Percentiles rank a stretch among this genome's conserved stretches.
Evolutionary conservation across 2,888 invertebrate genomes (phyloP).

Genomic region (Sepiola atlantica): DNA sequence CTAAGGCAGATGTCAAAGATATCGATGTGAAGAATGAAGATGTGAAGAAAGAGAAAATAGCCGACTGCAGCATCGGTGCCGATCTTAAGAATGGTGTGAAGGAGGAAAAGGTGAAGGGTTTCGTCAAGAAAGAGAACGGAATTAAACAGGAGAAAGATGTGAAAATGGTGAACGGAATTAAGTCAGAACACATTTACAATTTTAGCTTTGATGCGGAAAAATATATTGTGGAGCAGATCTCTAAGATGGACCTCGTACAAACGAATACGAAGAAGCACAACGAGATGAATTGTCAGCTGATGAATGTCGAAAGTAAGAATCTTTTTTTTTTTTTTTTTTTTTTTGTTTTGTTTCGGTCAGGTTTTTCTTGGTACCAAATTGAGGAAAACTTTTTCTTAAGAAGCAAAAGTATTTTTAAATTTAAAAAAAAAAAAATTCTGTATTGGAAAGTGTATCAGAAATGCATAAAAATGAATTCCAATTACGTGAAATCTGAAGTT

Average conservation of each 20-base stretch:
- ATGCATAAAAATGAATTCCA: no score
- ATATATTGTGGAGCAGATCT: slow-evolving; percentile 37
- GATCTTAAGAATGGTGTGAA: neutral
- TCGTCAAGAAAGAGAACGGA: neutral
- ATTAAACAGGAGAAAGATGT: slow-evolving; percentile 17
- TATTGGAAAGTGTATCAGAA: no score
- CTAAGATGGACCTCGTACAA: slow-evolving; percentile 42
- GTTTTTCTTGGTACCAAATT: no score
- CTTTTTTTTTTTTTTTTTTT: neutral
- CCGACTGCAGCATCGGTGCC: neutral
- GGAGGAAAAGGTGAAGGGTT: neutral
- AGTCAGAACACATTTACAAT: slow-evolving; percentile 39
- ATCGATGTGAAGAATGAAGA: neutral
- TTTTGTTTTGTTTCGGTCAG: neutral
- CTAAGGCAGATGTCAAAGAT: neutral
- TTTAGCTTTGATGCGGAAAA: slow-evolving; percentile 45
- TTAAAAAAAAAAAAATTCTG: no score
- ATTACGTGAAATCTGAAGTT: no score
- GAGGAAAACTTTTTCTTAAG: no score
- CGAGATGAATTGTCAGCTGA: slow-evolving; percentile 50
- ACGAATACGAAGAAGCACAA: neutral
- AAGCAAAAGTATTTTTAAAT: no score
- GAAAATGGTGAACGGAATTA: slow-evolving; percentile 41
- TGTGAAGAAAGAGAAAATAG: neutral
- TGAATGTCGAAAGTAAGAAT: slow-evolving; percentile 57